Evolutionary conservation across 2,797 vertebrate species (phyloP), one percentile per base, ranked within the genome.

Genomic region (Rhinatrema bivittatum): DNA sequence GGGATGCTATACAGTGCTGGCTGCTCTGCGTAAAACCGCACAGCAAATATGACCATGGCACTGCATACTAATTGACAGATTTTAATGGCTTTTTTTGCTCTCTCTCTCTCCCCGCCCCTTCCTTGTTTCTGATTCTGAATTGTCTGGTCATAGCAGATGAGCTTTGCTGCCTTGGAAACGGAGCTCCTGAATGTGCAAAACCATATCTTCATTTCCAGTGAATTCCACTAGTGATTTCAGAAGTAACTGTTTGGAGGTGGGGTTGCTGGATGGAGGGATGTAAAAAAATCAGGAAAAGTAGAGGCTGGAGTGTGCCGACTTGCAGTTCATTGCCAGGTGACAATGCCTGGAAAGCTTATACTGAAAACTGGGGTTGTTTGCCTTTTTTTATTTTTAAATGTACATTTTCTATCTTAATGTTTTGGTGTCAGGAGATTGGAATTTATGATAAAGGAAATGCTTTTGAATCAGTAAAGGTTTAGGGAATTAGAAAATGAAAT

Each of bases 21-120:
- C 26, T 7, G 36, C 20, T 36, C 42, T n/a, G 20, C 42, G 20
- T 2, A 4, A 60, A 54, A 50, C 28, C 42, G 49, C 40, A 48
- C 43, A 44, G 16, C 36, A 50, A 24, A 35, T 1, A 20, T 45
- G 43, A 52, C 56, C 48, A 70, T 60, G 72, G 78, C 36, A 63
- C 61, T 68, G 90, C 82, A 91, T 95, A 86, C 87, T 91, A 93
- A 91, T 86, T 79, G 67, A 71, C 74, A 72, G 66, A 70, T 68
- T 80, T 79, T 88, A 90, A 91, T 86, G 86, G 90, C 84, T 90
- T 88, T 84, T 83, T 77, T 66, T 72, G 66, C 36, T 23, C 36
- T 53, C 18, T 35, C 29, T 47, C 35, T 33, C 50, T 57, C 33
- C 31, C n/a, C 18, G 35, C 29, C 47, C 35, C 33, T 50, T 57